A percentile compares a stretch with the other conserved stretches of the same genome.
Conservation (phyloP, 2,797 vertebrate species). For the Botia almorhae region DNA sequence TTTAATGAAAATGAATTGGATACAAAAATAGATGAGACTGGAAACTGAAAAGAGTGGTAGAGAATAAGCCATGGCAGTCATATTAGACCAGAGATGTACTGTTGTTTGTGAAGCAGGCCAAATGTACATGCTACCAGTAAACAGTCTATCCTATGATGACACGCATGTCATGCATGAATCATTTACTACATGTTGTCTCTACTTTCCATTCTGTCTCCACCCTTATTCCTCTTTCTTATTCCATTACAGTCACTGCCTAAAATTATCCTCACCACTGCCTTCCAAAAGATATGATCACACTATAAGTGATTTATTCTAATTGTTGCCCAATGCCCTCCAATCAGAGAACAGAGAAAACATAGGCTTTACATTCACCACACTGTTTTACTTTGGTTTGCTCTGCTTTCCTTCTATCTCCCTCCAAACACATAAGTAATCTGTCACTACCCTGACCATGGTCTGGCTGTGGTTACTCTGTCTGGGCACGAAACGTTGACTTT, state of each 20-base stretch:
- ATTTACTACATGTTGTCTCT: slow-evolving; percentile 41
- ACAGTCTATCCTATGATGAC: not conserved
- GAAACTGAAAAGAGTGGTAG: not conserved
- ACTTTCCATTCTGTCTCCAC: slow-evolving; percentile 24
- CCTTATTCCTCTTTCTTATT: slow-evolving; percentile 10
- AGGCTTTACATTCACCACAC: slow-evolving; percentile 23
- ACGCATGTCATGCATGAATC: slow-evolving; percentile 10
- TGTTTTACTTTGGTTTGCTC: not conserved
- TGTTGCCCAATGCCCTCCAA: slow-evolving; percentile 50
- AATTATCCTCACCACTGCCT: slow-evolving; percentile 14
- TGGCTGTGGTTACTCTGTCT: slow-evolving; percentile 60
- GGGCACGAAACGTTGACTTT: slow-evolving; percentile 46
- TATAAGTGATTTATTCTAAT: slow-evolving; percentile 58
- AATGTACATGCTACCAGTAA: slow-evolving; percentile 9
- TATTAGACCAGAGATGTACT: not conserved
- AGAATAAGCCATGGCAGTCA: not conserved
- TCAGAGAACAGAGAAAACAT: slow-evolving; percentile 55
- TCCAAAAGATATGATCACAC: slow-evolving; percentile 62
- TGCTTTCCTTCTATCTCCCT: slow-evolving; percentile 24
- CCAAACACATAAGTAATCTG: slow-evolving; percentile 63
- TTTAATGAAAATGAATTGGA: not conserved
- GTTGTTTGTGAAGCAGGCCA: slow-evolving; percentile 15
- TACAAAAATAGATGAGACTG: not conserved
- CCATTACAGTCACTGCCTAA: not conserved
- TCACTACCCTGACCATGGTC: slow-evolving; percentile 63